Evolutionary conservation across 2,113 vertebrate species (phyloP).

Genomic region (Oceanodroma tethys): DNA sequence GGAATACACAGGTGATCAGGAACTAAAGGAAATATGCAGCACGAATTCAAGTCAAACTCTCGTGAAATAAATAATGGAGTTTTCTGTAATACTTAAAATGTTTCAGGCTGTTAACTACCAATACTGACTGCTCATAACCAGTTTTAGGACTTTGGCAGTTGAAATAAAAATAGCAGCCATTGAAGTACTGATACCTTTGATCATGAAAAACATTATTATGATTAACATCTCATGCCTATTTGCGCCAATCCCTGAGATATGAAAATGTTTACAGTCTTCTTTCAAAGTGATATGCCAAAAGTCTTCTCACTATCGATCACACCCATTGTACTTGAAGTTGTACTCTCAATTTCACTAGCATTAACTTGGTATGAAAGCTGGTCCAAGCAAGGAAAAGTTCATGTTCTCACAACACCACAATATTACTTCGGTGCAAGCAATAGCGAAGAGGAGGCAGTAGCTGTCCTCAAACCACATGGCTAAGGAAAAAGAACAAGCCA

Average conservation of each 20-base stretch:
- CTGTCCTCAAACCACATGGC: not conserved
- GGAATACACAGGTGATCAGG: not conserved
- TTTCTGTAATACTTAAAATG: not conserved
- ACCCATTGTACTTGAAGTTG: not conserved
- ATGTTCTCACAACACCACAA: not conserved
- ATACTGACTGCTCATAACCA: not conserved
- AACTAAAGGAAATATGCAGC: not conserved
- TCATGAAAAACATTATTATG: not conserved
- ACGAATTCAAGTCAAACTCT: not conserved
- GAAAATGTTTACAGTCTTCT: no score
- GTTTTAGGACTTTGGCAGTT: not conserved
- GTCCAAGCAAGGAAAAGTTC: not conserved
- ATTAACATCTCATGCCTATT: conserved; percentile 13
- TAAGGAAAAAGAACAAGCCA: not conserved
- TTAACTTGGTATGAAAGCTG: not conserved
- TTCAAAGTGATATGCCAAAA: not conserved
- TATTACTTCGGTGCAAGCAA: not conserved
- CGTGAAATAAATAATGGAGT: not conserved
- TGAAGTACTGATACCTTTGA: conserved; percentile 15
- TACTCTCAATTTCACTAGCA: not conserved
- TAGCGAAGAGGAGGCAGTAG: not conserved
- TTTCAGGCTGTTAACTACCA: not conserved
- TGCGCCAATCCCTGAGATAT: no score
- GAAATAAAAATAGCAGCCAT: not conserved
- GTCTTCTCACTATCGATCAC: not conserved